phyloP scores from a whole-genome alignment of 2,888 invertebrate genomes.

The Prosapia bicincta region DNA sequence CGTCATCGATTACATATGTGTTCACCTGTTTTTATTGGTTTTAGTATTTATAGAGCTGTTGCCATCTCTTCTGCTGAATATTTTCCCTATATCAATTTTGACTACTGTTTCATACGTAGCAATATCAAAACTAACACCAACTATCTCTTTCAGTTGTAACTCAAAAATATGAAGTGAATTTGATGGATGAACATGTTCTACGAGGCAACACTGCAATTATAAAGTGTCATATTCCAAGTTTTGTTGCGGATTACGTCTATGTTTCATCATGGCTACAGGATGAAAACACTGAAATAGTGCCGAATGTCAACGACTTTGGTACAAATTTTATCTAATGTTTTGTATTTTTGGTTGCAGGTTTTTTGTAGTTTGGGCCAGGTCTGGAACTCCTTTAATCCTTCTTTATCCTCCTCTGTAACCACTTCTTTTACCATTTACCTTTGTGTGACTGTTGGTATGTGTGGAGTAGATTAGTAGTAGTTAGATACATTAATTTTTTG shows the following conservation, averaged over 20 bases:
- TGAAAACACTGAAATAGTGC: slow-evolving; percentile 57
- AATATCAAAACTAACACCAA: background rate
- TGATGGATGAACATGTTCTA: slow-evolving; percentile 89
- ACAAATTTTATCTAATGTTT: slow-evolving; percentile 37
- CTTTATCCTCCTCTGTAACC: background rate
- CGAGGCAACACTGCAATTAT: slow-evolving; percentile 87
- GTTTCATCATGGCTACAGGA: slow-evolving; percentile 85
- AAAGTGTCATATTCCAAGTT: slow-evolving; percentile 92
- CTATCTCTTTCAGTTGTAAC: slow-evolving; percentile 74
- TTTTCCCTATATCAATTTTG: no score
- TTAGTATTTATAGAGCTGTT: no score
- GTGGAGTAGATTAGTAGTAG: background rate
- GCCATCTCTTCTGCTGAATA: no score
- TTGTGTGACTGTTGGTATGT: slow-evolving; percentile 23
- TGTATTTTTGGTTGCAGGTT: slow-evolving; percentile 11
- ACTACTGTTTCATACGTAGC: no score
- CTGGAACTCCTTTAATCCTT: slow-evolving; percentile 3
- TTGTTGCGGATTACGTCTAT: slow-evolving; percentile 85
- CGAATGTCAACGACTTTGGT: slow-evolving; percentile 45
- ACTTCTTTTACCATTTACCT: slow-evolving; percentile 4
- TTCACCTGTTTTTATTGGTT: no score
- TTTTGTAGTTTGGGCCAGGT: slow-evolving; percentile 23
- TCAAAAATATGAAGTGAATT: slow-evolving; percentile 84
- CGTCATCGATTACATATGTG: no score
- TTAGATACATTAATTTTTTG: background rate